These are phyloP conservation scores for Agrypnia vestita DNA, from an alignment of 1,140 invertebrate genomes.

Conservation along the genomic window DNA sequence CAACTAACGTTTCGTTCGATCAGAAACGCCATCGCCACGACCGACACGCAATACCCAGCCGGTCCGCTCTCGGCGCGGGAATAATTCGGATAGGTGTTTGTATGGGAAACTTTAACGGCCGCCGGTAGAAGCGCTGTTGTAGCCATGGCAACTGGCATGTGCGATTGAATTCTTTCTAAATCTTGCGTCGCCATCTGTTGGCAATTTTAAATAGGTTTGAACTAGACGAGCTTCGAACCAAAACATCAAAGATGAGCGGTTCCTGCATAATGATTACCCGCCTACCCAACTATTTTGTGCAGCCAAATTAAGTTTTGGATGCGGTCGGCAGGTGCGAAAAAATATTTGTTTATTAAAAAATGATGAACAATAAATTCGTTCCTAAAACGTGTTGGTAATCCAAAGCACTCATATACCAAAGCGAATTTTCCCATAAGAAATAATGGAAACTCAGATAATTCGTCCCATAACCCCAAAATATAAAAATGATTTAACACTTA, in stretches of 20 bases:
- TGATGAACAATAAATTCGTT: too few relatives aligned
- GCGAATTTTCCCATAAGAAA: too few relatives aligned
- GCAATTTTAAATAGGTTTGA: not conserved
- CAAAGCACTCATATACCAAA: too few relatives aligned
- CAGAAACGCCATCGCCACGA: slow-evolving; percentile 19
- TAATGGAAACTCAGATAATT: too few relatives aligned
- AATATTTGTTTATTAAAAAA: too few relatives aligned
- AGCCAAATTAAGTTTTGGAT: too few relatives aligned
- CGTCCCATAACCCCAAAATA: too few relatives aligned
- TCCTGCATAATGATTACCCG: too few relatives aligned
- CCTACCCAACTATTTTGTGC: not conserved
- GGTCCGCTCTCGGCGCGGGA: slow-evolving; percentile 46
- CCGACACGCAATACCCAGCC: not conserved
- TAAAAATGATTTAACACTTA: too few relatives aligned
- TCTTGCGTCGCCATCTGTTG: not conserved
- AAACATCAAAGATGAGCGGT: too few relatives aligned
- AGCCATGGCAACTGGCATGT: slow-evolving; percentile 50
- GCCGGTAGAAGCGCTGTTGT: slow-evolving; percentile 44
- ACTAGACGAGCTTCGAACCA: not conserved
- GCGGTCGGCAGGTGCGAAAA: too few relatives aligned
- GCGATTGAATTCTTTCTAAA: not conserved
- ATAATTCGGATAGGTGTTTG: slow-evolving; percentile 34
- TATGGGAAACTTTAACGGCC: slow-evolving; percentile 19
- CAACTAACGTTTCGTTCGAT: slow-evolving; percentile 40
- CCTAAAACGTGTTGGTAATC: too few relatives aligned